Base-by-base conservation (phyloP, 2,888 invertebrate species). In the Drosophila phalerata region DNA sequence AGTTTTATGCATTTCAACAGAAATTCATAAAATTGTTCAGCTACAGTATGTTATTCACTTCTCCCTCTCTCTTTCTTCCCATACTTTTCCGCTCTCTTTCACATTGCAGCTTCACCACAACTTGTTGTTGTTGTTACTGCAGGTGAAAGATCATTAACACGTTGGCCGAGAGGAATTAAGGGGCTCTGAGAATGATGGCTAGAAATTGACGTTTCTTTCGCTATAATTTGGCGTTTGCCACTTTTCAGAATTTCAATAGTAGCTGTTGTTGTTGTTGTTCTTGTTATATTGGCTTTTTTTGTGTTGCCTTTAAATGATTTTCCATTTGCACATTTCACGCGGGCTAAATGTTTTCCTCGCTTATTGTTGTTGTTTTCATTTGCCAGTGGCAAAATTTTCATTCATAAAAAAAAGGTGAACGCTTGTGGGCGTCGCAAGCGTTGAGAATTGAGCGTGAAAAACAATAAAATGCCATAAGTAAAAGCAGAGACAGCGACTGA, bases 291-390 rank as follows among this genome's bases (percentile, higher is more conserved):
- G n/a, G 13, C 37, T 57, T 34, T 34, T 65, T 47, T 58, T 25
- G 71, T 69, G 69, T 71, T 72, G 77, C 69, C 52, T 75, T 78
- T 81, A 79, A 86, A 84, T 81, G 87, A 84, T 86, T 90, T 89
- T 83, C 87, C 89, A 90, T 85, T 88, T 88, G 81, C 79, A 88
- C 84, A 90, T 76, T 88, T 85, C 70, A 83, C 77, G 77, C 87
- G 63, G 47, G 3, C 76, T 51, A 73, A 81, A 87, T 78, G 78
- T 66, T 63, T 79, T 70, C 42, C 40, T 53, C 19, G 42, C 42
- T 43, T 22, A 45, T 64, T 66, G 69, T 55, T 60, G 43, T 65
- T 60, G 43, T 67, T 65, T 57, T 58, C 57, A 25, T 47, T 47
- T 68, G 72, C 69, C 65, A 60, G 47, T 71, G 71, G 88, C 84